Evolutionary conservation across 37 sponge, comb jelly and placozoan species (phyloP).

Genomic region (Geodia barretti): DNA sequence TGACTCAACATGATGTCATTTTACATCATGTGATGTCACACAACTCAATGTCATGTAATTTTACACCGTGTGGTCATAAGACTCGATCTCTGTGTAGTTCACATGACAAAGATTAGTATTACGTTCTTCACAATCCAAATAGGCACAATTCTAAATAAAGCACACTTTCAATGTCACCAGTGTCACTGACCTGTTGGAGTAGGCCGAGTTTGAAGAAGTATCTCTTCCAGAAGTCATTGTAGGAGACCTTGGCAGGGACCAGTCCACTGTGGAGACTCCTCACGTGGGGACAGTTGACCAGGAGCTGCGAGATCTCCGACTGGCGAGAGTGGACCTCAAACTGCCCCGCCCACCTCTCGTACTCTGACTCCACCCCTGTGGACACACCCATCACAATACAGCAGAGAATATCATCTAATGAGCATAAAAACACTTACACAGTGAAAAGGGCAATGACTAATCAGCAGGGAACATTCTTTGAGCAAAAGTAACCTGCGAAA

Average conservation of each 20-base stretch:
- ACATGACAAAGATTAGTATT: no score
- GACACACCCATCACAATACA: no score
- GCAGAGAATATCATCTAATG: no score
- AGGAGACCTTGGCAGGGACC: constrained; percentile 70
- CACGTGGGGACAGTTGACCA: constrained; percentile 52
- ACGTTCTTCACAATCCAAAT: no score
- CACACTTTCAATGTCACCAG: not conserved
- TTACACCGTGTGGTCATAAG: no score
- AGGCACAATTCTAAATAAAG: no score
- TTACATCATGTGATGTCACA: constrained; percentile 1
- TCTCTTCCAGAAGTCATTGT: constrained; percentile 68
- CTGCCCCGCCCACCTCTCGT: constrained; percentile 34
- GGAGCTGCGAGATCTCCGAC: constrained; percentile 56
- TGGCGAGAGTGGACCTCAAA: constrained; percentile 62
- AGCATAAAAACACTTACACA: not conserved
- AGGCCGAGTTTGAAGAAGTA: constrained; percentile 57
- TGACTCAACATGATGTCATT: not conserved
- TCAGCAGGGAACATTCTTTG: no score
- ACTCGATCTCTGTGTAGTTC: no score
- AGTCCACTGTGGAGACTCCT: constrained; percentile 57
- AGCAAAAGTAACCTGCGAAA: no score
- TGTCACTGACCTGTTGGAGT: constrained; percentile 45
- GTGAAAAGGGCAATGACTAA: no score
- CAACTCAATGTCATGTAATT: no score
- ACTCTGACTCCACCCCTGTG: constrained; percentile 20